Evolutionary conservation across 2,113 vertebrate genomes (phyloP).

Genomic region (Crocuta crocuta): DNA sequence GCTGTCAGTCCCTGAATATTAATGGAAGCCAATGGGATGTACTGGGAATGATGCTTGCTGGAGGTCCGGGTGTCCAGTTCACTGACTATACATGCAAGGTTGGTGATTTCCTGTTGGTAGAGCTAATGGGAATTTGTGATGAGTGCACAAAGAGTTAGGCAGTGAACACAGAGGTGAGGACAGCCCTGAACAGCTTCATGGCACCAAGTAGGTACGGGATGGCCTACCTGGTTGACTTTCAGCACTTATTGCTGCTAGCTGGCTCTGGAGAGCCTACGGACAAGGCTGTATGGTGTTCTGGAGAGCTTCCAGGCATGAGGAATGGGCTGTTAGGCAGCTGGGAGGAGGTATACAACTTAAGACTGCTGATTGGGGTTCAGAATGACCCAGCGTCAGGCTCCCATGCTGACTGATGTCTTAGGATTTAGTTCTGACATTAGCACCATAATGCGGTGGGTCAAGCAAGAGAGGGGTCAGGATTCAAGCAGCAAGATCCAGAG

Average conservation of each 20-base stretch:
- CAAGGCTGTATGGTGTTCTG: background rate
- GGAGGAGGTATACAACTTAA: background rate
- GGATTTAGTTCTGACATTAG: background rate
- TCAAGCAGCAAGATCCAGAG: background rate
- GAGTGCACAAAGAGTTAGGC: background rate
- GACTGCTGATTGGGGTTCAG: background rate
- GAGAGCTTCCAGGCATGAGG: background rate
- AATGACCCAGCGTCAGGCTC: background rate
- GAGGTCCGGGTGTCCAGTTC: background rate
- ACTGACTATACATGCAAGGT: background rate
- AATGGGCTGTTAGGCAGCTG: background rate
- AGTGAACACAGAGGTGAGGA: background rate
- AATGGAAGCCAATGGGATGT: slow-evolving; percentile 80
- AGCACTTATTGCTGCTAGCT: background rate
- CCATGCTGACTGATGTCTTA: background rate
- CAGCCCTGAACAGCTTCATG: background rate
- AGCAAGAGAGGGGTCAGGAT: background rate
- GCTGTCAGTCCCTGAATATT: slow-evolving; percentile 86
- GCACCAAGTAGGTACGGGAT: background rate
- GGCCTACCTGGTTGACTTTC: background rate
- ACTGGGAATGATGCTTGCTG: slow-evolving; percentile 4
- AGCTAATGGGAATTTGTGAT: background rate
- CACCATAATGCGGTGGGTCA: background rate
- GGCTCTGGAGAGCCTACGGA: background rate
- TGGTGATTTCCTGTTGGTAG: background rate